Base-by-base conservation (phyloP, 2,888 invertebrate species). In the Anticlea derivata region DNA sequence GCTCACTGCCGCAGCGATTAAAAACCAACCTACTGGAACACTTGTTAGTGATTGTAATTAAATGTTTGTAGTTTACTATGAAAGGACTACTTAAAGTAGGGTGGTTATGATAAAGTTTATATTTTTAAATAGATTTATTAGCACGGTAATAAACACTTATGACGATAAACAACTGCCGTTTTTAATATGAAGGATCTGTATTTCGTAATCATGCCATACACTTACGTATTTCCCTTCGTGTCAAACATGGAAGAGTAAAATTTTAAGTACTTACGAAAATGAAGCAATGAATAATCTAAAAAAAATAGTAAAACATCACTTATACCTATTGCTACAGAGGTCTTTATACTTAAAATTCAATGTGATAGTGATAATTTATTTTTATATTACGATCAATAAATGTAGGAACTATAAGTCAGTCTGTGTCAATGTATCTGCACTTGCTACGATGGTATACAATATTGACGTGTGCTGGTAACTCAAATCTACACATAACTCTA, bases 351-450 rank as follows among this genome's bases (percentile, higher is more conserved):
- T 27, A 46, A 51, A 38, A 48, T 50, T 39, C 35, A 11, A 56
- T 56, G 58, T 58, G 51, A 56, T 57, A 55, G 17, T 34, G 7
- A 47, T 50, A 47, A 55, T 57, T 60, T 68, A 63, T 63, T 68
- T 61, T 63, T 66, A 59, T 63, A 64, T 59, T 59, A 56, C 50
- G 38, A 50, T 54, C 24, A 44, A 46, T 45, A 40, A n/a, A 38
- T 40, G 44, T 40, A 24, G 8, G 23, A 31, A 41, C 29, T 22
- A 6, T 39, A 27, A 5, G 13, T 31, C 13, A n/a, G 12, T 31
- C 31, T 30, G 12, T 31, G 13, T 31, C n/a, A 7, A 7, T 17
- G 33, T 33, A 17, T 33, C 33, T 31, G 17, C 13, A 40, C 29
- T 13, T 10, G 26, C 6, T 22, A 20, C 5, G 11, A 40, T 22